These are phyloP conservation scores for Petrosia ficiformis DNA, from an alignment of 37 sponge, comb jelly and placozoan species.

Conservation along the genomic window DNA sequence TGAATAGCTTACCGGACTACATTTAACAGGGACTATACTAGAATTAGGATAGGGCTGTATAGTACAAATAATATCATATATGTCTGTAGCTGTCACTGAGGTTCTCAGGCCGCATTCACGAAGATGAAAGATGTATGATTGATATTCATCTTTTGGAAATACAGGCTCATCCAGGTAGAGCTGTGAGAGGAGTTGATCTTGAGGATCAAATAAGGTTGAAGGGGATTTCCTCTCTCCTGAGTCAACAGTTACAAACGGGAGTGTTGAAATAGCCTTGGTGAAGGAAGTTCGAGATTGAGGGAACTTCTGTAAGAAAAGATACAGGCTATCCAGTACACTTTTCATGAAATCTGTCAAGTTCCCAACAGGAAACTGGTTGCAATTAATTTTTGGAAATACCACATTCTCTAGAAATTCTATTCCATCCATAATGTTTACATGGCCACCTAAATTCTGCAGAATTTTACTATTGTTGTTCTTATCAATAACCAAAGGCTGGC, in stretches of 20 bases:
- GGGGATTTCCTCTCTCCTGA: too few relatives aligned
- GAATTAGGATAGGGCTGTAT: slow-evolving; percentile 23
- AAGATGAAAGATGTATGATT: not conserved
- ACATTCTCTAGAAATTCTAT: not conserved
- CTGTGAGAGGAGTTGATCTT: not conserved
- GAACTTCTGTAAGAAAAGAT: too few relatives aligned
- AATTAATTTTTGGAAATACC: not conserved
- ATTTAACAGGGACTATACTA: too few relatives aligned
- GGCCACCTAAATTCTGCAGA: too few relatives aligned
- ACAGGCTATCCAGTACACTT: too few relatives aligned
- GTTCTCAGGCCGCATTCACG: not conserved
- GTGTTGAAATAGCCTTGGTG: too few relatives aligned
- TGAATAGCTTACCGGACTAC: not conserved
- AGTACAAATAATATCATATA: slow-evolving; percentile 26
- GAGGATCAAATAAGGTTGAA: slow-evolving; percentile 37
- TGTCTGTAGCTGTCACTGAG: not conserved
- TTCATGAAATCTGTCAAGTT: too few relatives aligned
- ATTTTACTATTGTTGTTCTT: not conserved
- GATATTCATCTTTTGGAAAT: slow-evolving; percentile 36
- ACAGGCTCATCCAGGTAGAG: slow-evolving; percentile 42
- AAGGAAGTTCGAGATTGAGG: too few relatives aligned
- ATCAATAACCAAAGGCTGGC: not conserved
- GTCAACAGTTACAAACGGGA: too few relatives aligned
- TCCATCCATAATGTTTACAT: not conserved
- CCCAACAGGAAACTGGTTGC: too few relatives aligned